Percentiles rank a stretch among this genome's conserved stretches.
phyloP scores from a whole-genome alignment of 1,140 invertebrate genomes.

The Drosophila gunungcola region DNA sequence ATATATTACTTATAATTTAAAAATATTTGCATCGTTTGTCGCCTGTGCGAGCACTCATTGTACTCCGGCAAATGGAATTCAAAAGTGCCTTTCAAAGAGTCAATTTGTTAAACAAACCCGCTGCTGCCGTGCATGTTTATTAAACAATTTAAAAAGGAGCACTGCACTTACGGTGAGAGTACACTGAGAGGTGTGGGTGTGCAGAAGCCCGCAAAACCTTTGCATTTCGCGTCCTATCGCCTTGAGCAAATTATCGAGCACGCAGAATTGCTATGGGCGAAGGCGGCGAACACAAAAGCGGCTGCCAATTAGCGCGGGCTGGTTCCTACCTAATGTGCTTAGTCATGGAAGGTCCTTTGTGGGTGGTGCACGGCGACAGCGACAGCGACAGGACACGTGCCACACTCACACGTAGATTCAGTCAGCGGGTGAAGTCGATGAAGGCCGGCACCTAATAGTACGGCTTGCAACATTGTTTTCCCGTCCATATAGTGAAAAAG shows the following conservation, averaged over 20 bases:
- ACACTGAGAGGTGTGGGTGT: constrained; percentile 1
- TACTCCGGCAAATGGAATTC: constrained; percentile 15
- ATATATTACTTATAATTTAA: too few relatives aligned
- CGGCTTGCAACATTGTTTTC: constrained; percentile 70
- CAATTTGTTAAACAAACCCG: constrained; percentile 36
- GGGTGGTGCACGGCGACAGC: constrained; percentile 40
- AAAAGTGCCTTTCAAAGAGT: constrained; percentile 16
- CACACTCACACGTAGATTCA: constrained; percentile 14
- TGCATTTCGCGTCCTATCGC: constrained; percentile 24
- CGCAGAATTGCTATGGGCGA: constrained; percentile 64
- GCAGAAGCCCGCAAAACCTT: constrained; percentile 2
- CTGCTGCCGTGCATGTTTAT: constrained; percentile 30
- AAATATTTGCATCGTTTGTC: not conserved
- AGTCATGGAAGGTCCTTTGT: constrained; percentile 65
- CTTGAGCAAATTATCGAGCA: constrained; percentile 76
- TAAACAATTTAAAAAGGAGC: constrained; percentile 41
- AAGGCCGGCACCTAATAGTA: constrained; percentile 18
- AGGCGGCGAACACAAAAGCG: constrained; percentile 59
- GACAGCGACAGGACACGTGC: constrained; percentile 49
- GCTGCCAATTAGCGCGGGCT: constrained; percentile 68
- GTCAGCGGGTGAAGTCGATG: constrained; percentile 2
- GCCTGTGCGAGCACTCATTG: constrained; percentile 11
- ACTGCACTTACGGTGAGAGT: constrained; percentile 16
- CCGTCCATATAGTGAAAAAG: constrained; percentile 67
- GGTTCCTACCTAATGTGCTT: constrained; percentile 65